Conservation (phyloP, 2,888 invertebrate genomes). For the Acrocera orbiculus region DNA sequence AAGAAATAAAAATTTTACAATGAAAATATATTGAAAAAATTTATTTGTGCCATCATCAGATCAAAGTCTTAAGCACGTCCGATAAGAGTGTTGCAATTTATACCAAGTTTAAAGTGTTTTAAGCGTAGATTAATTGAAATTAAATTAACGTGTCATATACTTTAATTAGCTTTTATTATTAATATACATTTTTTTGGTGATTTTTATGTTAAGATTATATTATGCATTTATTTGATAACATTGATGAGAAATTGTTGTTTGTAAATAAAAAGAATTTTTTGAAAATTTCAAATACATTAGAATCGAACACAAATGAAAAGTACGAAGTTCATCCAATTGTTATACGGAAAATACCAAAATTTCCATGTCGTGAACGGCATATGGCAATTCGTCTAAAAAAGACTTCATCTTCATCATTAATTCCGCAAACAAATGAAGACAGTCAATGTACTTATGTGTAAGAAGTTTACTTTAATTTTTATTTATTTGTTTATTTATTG, state of each 20-base stretch:
- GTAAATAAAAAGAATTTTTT: constrained; percentile 8
- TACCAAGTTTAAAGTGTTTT: too few relatives aligned
- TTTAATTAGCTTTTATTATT: too few relatives aligned
- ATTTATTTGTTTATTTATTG: not conserved
- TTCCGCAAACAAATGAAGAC: constrained; percentile 12
- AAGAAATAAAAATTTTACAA: too few relatives aligned
- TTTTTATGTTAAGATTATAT: too few relatives aligned
- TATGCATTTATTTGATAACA: constrained; percentile 13
- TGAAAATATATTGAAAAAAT: too few relatives aligned
- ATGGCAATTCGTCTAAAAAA: constrained; percentile 45
- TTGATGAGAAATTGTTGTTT: constrained; percentile 10
- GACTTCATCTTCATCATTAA: constrained; percentile 17
- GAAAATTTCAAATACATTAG: constrained; percentile 1
- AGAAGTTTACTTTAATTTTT: constrained; percentile 3
- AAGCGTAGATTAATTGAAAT: too few relatives aligned
- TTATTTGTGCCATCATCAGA: too few relatives aligned
- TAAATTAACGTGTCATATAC: too few relatives aligned
- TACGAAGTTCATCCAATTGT: constrained; percentile 26
- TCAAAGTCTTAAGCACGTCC: too few relatives aligned
- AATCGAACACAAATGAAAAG: not conserved
- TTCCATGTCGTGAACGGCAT: constrained; percentile 50
- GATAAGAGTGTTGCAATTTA: too few relatives aligned
- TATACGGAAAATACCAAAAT: constrained; percentile 40
- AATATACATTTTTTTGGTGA: too few relatives aligned
- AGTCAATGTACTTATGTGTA: constrained; percentile 10